Conservation (phyloP, 1,140 invertebrate genomes). For the Oppia nitens region DNA sequence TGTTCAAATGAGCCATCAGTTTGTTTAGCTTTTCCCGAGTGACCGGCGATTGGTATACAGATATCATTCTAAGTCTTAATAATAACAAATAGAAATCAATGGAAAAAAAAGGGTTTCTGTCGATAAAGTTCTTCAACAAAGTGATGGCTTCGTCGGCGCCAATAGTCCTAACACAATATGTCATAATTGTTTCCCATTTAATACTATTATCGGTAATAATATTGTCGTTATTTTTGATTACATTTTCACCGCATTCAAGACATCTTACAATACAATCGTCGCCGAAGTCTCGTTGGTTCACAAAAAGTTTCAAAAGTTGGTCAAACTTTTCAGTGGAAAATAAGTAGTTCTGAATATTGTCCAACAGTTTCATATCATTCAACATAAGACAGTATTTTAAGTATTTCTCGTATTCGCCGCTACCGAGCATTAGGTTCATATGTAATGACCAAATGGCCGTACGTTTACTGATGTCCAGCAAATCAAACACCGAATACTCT, state of each 20-base stretch:
- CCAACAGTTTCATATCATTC: background rate
- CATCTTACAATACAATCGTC: background rate
- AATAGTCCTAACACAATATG: background rate
- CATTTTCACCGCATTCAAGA: background rate
- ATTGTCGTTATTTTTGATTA: background rate
- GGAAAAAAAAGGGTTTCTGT: background rate
- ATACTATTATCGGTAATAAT: background rate
- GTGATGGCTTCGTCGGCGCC: background rate
- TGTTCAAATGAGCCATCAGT: background rate
- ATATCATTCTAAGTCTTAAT: background rate
- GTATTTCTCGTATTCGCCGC: background rate
- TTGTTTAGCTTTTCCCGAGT: background rate
- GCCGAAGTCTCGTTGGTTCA: background rate
- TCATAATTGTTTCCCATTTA: background rate
- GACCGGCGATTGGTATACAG: background rate
- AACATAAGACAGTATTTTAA: background rate
- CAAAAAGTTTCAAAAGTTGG: background rate
- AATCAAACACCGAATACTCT: background rate
- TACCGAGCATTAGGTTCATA: background rate
- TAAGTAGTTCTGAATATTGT: background rate
- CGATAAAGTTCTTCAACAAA: background rate
- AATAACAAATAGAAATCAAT: background rate
- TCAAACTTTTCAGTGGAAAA: background rate
- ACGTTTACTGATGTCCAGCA: background rate
- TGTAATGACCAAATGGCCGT: background rate